Base-by-base conservation (phyloP, 2,797 vertebrate genomes). In the Pelobates cultripes region DNA sequence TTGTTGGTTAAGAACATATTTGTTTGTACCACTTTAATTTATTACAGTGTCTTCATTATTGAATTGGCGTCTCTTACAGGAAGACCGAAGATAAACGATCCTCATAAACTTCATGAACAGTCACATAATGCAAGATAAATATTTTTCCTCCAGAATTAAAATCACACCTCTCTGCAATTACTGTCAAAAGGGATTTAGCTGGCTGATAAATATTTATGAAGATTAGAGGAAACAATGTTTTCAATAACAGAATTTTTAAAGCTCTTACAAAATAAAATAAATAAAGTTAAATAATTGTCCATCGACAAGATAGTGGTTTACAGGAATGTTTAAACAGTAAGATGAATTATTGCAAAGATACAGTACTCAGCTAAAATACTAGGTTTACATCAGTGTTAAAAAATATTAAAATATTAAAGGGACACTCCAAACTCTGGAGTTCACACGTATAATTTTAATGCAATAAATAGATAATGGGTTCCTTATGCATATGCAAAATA, bases 121-220 rank as follows among this genome's bases (percentile, higher is more conserved):
- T 57, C 63, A 43, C 78, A 77, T 57, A 78, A 74, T 3, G 43
- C 40, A 72, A 28, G 60, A 78, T 73, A 78, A 83, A 83, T 78
- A 73, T 78, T 83, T 78, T 55, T 77, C 55, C 14, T 17, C 42
- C 13, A 41, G n/a, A 73, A 77, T 73, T 68, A 68, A 10, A 73
- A 74, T 61, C 51, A 51, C 53, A 28, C 63, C 1, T 28, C 63
- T 57, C 70, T 7, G 15, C 43, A 47, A 55, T 17, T 14, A 73
- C n/a, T 60, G 70, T 73, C 70, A 51, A 41, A 12, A 14, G 15
- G 28, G 53, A 78, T 72, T 68, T 63, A 69, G 66, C 17, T 73
- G 4, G 47, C 6, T 44, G 13, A 77, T 78, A 28, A 82, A 69
- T 82, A 82, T 77, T 67, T 45, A 73, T 67, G 17, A 73, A 73